A percentile compares a stretch with the other conserved stretches of the same genome.
phyloP scores from a whole-genome alignment of 1,140 invertebrate species.

The Platorchestia sp. region DNA sequence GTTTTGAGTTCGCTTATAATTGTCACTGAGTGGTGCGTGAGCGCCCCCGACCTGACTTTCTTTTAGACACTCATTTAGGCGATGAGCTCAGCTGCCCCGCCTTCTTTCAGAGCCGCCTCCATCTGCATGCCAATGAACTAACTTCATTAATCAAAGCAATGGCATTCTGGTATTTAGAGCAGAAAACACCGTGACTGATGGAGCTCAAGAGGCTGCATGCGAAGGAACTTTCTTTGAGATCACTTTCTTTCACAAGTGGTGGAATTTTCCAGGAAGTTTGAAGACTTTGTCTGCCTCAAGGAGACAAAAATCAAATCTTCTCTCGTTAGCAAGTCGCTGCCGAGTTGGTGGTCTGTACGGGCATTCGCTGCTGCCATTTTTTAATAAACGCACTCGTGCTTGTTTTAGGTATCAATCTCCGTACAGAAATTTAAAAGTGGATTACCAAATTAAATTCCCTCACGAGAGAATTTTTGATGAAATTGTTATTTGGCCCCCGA shows the following conservation, averaged over 20 bases:
- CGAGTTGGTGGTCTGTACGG: not conserved
- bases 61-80: not conserved
- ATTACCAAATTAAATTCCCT: too few relatives aligned
- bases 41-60: not conserved
- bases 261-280: not conserved
- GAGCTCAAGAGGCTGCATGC: not conserved
- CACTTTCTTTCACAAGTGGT: not conserved
- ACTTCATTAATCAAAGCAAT: not conserved
- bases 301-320: not conserved
- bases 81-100: not conserved
- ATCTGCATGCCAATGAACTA: slow-evolving; percentile 7
- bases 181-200: not conserved
- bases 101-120: not conserved
- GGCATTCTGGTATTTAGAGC: not conserved
- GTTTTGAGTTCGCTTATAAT: too few relatives aligned
- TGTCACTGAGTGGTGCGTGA: not conserved
- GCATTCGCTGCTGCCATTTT: not conserved
- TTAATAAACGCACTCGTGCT: not conserved
- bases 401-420: not conserved
- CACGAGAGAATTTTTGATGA: too few relatives aligned
- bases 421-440: not conserved
- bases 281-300: not conserved
- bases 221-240: not conserved
- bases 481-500: too few relatives aligned
- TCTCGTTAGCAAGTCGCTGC: not conserved